These are phyloP conservation scores for Puntigrus tetrazona DNA, from an alignment of 2,113 vertebrate species.

Conservation along the genomic window DNA sequence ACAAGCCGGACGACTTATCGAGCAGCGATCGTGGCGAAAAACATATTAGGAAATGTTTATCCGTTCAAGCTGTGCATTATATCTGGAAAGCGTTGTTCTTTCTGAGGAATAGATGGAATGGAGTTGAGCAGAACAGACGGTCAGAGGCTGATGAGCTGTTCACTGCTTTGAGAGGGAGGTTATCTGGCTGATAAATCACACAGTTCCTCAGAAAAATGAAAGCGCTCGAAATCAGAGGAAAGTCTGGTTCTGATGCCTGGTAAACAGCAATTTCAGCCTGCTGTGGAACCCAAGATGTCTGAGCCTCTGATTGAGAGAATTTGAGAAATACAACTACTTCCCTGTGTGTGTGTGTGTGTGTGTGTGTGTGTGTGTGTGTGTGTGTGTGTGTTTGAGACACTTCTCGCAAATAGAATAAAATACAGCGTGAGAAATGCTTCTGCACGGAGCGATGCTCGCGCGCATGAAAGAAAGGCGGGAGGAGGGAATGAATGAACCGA, in stretches of 20 bases:
- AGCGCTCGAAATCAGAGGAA: constrained; percentile 41
- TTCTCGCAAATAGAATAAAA: constrained; percentile 45
- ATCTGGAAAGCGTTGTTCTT: background rate
- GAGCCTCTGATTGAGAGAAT: constrained; percentile 54
- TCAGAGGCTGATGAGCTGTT: constrained; percentile 45
- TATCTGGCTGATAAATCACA: constrained; percentile 56
- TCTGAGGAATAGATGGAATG: constrained; percentile 27
- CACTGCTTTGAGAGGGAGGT: constrained; percentile 37
- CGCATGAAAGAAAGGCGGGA: constrained; percentile 26
- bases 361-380: constrained; percentile 1
- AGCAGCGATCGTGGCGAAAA: background rate
- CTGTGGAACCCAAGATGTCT: constrained; percentile 56
- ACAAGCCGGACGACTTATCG: background rate
- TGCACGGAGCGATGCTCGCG: background rate
- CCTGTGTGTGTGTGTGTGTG: background rate
- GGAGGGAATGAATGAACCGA: background rate
- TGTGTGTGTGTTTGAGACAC: background rate
- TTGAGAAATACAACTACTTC: constrained; percentile 3
- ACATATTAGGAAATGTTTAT: constrained; percentile 1
- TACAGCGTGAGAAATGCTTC: constrained; percentile 39
- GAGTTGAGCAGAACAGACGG: background rate
- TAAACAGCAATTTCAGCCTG: constrained; percentile 55
- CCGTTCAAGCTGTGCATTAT: background rate
- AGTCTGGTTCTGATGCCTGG: constrained; percentile 14
- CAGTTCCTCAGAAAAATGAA: constrained; percentile 33